Conservation (phyloP, 2,888 invertebrate species). For the Molanna angustata region DNA sequence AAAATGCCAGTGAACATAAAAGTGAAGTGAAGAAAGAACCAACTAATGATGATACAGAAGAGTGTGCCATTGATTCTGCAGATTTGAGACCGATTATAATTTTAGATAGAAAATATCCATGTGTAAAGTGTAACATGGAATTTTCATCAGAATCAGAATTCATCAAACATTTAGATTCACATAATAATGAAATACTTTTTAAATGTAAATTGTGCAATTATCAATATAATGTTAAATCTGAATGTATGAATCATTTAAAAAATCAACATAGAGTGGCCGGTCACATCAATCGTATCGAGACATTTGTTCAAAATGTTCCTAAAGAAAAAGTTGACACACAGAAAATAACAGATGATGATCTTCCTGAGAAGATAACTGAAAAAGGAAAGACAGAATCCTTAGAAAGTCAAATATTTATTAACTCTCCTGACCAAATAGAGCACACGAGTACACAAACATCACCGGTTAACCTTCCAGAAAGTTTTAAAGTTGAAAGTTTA, state of each 20-base stretch:
- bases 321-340: neutral
- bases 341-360: neutral
- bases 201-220: constrained; percentile 73
- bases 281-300: constrained; percentile 47
- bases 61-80: neutral
- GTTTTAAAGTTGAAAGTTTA: too few relatives aligned
- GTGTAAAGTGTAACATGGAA: constrained; percentile 22
- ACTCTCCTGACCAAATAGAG: too few relatives aligned
- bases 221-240: constrained; percentile 63
- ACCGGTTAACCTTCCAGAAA: too few relatives aligned
- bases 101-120: too few relatives aligned
- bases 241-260: constrained; percentile 64
- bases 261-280: constrained; percentile 60
- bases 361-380: too few relatives aligned
- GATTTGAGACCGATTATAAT: neutral
- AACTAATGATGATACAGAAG: neutral
- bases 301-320: constrained; percentile 36
- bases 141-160: constrained; percentile 10
- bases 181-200: constrained; percentile 71
- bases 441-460: too few relatives aligned
- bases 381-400: too few relatives aligned
- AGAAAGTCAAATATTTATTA: too few relatives aligned
- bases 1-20: too few relatives aligned
- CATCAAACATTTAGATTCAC: constrained; percentile 59
- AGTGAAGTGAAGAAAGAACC: neutral